These are phyloP conservation scores for Lethocerus indicus DNA, from an alignment of 1,140 invertebrate species.

Conservation along the genomic window DNA sequence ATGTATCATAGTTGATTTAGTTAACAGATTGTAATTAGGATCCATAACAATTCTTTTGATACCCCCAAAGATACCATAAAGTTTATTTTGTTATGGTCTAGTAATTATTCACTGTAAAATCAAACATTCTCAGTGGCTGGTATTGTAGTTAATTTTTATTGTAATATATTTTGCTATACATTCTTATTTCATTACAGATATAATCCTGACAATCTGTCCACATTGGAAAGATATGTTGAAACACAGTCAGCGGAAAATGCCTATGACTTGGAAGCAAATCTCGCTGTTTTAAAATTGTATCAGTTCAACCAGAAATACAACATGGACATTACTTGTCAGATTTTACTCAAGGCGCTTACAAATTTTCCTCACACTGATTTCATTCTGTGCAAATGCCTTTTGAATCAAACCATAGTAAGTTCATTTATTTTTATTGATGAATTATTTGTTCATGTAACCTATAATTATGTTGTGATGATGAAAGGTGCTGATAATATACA, in stretches of 20 bases:
- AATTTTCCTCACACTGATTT: slow-evolving; percentile 96
- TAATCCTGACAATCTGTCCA: slow-evolving; percentile 82
- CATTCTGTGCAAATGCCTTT: slow-evolving; percentile 86
- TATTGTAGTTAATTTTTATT: background rate
- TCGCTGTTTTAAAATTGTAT: slow-evolving; percentile 80
- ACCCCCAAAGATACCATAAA: no score
- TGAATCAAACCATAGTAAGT: slow-evolving; percentile 67
- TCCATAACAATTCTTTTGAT: no score
- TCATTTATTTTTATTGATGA: no score
- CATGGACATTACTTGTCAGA: slow-evolving; percentile 60
- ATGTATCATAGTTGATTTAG: no score
- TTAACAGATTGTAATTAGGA: no score
- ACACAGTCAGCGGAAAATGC: slow-evolving; percentile 83
- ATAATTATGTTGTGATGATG: background rate
- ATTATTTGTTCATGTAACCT: background rate
- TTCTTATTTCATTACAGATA: slow-evolving; percentile 41
- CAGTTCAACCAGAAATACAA: slow-evolving; percentile 85
- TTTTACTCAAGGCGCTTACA: slow-evolving; percentile 85
- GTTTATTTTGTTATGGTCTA: background rate
- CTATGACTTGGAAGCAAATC: slow-evolving; percentile 91
- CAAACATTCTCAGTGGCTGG: background rate
- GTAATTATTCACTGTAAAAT: background rate
- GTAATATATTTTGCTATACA: no score
- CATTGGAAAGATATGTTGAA: slow-evolving; percentile 82
- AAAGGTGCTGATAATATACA: no score